phyloP scores from a whole-genome alignment of 2,888 invertebrate species.

The Rhimphoctona megacephalus region DNA sequence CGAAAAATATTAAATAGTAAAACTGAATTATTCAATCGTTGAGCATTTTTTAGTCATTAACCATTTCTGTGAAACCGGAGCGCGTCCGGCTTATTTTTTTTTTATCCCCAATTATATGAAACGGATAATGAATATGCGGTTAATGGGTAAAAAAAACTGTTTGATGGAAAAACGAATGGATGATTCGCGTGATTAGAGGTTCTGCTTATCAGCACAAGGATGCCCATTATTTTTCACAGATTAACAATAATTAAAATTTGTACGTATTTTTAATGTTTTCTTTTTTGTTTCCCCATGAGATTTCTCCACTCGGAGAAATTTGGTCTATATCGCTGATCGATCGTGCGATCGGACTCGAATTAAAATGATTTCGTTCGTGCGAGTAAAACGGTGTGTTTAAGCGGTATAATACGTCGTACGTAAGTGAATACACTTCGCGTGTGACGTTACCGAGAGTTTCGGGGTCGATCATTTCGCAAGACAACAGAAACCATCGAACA shows the following conservation, averaged over 20 bases:
- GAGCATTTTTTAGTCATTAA: neutral
- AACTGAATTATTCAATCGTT: neutral
- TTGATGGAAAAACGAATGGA: neutral
- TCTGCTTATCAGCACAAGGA: neutral
- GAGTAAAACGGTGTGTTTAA: conserved; percentile 22
- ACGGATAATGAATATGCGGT: neutral
- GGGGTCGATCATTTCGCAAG: conserved; percentile 73
- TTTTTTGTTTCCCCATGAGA: conserved; percentile 34
- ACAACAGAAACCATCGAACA: conserved; percentile 12
- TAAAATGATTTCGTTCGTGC: conserved; percentile 65
- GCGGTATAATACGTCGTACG: conserved; percentile 6
- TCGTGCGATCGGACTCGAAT: conserved; percentile 67
- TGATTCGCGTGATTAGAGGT: too few relatives aligned
- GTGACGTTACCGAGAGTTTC: conserved; percentile 54
- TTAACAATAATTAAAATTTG: neutral
- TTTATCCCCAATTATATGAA: neutral
- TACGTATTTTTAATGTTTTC: neutral
- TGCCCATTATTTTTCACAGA: neutral
- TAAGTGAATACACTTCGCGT: neutral
- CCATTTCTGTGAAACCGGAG: neutral
- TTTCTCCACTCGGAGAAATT: conserved; percentile 66
- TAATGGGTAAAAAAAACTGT: neutral
- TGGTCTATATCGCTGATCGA: conserved; percentile 59
- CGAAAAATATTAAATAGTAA: neutral
- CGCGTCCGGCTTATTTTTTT: neutral